Base-by-base conservation (phyloP, 2,888 invertebrate genomes). In the Mesorhabditis belari region DNA sequence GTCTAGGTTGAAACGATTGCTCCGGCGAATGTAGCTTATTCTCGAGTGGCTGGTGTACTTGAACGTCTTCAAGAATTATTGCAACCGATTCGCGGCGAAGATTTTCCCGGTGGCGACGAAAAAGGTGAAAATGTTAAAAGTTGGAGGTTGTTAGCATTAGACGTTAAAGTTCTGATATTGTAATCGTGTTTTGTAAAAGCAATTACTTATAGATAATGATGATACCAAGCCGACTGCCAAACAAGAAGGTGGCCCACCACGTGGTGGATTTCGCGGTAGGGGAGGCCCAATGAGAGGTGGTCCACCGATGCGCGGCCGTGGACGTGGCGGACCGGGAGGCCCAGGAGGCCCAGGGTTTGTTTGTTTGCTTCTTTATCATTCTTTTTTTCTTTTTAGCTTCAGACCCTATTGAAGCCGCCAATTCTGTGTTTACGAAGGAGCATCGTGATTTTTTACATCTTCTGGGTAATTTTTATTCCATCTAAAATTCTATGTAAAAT, bases 21-120 rank as follows among this genome's bases (percentile, higher is more conserved):
- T 3, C 76, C 80, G 3, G 72, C 79, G 0, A 69, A 74, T 49
- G 60, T 81, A 25, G 80, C 81, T 9, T 80, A 81, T 57, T 62
- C 66, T 50, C 62, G 81, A 26, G 71, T 81, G 6, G 69, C 79
- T n/a, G 74, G 71, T 3, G 80, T 80, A 5, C 66, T 79, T 5
- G 76, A 75, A 27, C 74, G 76, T 25, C 64, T 78, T 19, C 63
- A 69, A 6, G 60, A 75, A 54, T 66, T 76, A 17, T 58, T 78
- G 59, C 67, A 71, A 50, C 79, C 78, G 49, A 77, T 77, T 9
- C 56, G 72, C 60, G 44, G 23, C 6, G 28, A 12, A n/a, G 23
- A 27, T 12, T 27, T 64, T 24, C 49, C 55, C 19, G 50, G 53
- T 25, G 58, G 23, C 25, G 58, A 59, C 23, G 64, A 49, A 5